Evolutionary conservation across 2,888 invertebrate genomes (phyloP).

Genomic region (Lycocerus yunnanus): DNA sequence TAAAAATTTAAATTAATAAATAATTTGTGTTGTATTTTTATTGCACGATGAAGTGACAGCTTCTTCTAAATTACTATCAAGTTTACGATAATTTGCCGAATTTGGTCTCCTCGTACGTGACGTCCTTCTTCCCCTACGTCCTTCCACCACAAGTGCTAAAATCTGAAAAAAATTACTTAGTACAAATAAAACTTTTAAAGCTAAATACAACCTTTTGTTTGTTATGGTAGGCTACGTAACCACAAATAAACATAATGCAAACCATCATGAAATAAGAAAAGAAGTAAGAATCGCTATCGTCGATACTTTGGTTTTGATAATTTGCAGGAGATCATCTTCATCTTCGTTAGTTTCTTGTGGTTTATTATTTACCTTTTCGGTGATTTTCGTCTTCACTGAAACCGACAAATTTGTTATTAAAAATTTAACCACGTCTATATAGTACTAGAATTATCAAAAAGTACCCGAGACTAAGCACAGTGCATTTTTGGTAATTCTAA

Average conservation of each 20-base stretch:
- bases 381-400: conserved; percentile 4
- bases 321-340: conserved; percentile 10
- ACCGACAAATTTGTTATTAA: background rate
- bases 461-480: no score
- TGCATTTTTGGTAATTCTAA: background rate
- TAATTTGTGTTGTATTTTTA: conserved; percentile 61
- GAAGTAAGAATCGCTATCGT: conserved; percentile 66
- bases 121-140: conserved; percentile 56
- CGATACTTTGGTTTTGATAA: conserved; percentile 41
- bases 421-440: background rate
- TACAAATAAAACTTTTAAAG: conserved; percentile 5
- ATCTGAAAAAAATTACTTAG: conserved; percentile 56
- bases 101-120: conserved; percentile 61
- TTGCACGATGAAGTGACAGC: conserved; percentile 65
- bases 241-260: conserved; percentile 63
- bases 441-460: background rate
- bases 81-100: conserved; percentile 67
- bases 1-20: conserved; percentile 55
- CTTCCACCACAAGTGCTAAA: conserved; percentile 67
- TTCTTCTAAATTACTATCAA: conserved; percentile 70
- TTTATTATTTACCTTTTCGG: conserved; percentile 17
- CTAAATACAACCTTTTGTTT: conserved; percentile 62
- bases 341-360: conserved; percentile 33
- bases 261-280: conserved; percentile 70
- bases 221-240: conserved; percentile 68